A percentile compares a stretch with the other conserved stretches of the same genome.
These are phyloP conservation scores for Ceratitis capitata DNA, from an alignment of 1,140 invertebrate genomes.

Conservation along the genomic window DNA sequence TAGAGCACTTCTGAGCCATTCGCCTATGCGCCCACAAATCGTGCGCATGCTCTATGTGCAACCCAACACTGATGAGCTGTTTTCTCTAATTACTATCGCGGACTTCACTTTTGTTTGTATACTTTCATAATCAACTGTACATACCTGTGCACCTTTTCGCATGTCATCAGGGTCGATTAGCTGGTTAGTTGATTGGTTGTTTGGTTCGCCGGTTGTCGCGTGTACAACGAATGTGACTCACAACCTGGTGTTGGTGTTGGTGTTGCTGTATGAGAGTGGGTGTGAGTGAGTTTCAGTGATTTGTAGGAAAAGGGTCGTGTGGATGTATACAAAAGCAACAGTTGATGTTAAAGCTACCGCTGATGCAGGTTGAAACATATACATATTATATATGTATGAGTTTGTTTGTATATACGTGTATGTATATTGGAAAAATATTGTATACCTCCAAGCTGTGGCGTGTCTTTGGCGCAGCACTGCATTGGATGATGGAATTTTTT, in stretches of 20 bases:
- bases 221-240: slow-evolving; percentile 31
- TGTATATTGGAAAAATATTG: neutral
- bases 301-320: neutral
- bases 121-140: neutral
- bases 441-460: neutral
- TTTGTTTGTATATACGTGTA: neutral
- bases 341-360: neutral
- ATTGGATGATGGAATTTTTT: slow-evolving; percentile 9
- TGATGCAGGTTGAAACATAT: neutral
- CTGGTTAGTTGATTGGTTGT: neutral
- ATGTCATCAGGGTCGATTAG: slow-evolving; percentile 6
- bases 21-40: too few relatives aligned
- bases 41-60: neutral
- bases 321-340: neutral
- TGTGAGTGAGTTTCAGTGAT: too few relatives aligned
- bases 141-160: neutral
- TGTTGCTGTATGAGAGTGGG: too few relatives aligned
- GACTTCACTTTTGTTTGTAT: neutral
- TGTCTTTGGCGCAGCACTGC: neutral
- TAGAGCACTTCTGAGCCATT: too few relatives aligned
- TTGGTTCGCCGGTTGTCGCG: slow-evolving; percentile 1
- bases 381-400: too few relatives aligned
- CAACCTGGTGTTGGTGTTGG: neutral
- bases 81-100: neutral
- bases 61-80: neutral